phyloP scores from a whole-genome alignment of 1,140 invertebrate species.

The Anagrus nilaparvatae region DNA sequence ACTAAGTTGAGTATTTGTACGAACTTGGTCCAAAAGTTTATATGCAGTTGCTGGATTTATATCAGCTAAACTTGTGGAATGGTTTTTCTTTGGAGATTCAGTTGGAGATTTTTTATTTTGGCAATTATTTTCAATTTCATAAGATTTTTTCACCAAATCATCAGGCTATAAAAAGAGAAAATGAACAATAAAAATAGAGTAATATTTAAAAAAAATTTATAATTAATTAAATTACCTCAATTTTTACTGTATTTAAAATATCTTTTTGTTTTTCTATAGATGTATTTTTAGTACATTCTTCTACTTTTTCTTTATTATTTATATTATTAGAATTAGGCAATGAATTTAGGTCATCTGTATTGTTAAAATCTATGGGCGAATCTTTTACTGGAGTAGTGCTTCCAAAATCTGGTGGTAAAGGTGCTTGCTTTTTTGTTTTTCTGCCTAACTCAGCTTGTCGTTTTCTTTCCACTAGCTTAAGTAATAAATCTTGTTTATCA shows the following conservation, averaged over 20 bases:
- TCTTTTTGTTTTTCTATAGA: constrained; percentile 4
- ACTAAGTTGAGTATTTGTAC: constrained; percentile 73
- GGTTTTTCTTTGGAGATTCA: constrained; percentile 30
- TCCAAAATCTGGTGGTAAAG: constrained; percentile 37
- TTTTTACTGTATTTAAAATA: background rate
- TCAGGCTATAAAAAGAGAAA: too few species aligned
- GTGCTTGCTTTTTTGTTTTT: constrained; percentile 37
- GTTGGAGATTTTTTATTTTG: constrained; percentile 18
- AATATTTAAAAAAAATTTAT: too few species aligned
- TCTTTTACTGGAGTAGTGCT: constrained; percentile 31
- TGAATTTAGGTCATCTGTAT: constrained; percentile 19
- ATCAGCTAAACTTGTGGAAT: constrained; percentile 30
- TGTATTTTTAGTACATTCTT: background rate
- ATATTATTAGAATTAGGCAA: constrained; percentile 7
- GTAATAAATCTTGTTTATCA: constrained; percentile 51
- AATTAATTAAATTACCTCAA: background rate
- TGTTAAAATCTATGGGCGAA: constrained; percentile 14
- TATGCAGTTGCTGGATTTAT: constrained; percentile 53
- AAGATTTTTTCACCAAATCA: too few species aligned
- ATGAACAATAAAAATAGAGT: too few species aligned
- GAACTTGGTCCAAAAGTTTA: constrained; percentile 63
- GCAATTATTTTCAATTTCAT: constrained; percentile 21
- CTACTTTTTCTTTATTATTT: too few species aligned
- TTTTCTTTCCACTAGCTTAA: constrained; percentile 53
- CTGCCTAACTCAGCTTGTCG: constrained; percentile 38